Evolutionary conservation across 2,797 vertebrate species (phyloP), one percentile per base, ranked within the genome.

Genomic region (Platalea minor): DNA sequence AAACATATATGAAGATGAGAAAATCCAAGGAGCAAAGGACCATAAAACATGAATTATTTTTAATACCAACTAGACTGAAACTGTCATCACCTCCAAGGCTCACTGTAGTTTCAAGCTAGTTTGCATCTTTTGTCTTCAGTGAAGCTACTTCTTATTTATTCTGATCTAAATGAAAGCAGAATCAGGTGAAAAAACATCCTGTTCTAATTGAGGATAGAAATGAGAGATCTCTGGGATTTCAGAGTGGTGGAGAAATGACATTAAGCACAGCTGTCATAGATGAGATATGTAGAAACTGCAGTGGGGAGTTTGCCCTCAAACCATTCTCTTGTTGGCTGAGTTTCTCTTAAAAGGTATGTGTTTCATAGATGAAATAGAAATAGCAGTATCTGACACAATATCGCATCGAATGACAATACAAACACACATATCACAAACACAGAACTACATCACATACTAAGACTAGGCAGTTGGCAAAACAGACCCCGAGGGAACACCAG

Each of bases 231-330:
- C 89, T 84, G 45, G 83, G 85, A 95, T 86, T 93, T 94, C 75
- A 53, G 73, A 79, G 77, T 56, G 23, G 81, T 51, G 28, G 45
- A 89, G 91, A 95, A 91, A 82, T 53, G 70, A 89, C 91, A 85
- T 81, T 70, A 95, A 88, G 51, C 81, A 89, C 68, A 89, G 89
- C 89, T 93, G 93, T 95, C 94, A 91, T 56, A 37, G 46, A 69
- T 45, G 89, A 92, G 64, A 72, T 24, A 73, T 6, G 54, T 46
- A 94, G 93, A 76, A 95, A 92, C 85, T 86, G 63, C 76, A 86
- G 67, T 77, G 87, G 87, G 91, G 91, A 90, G 87, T 94, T 96
- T 89, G 89, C 92, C 95, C 96, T 94, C 87, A 88, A 96, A 95
- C 91, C 76, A 82, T 90, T 92, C 93, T 70, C 35, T 87, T 91